Conservation (phyloP, 53 echinoderm and acorn worm species). For the Patiria pectinifera region DNA sequence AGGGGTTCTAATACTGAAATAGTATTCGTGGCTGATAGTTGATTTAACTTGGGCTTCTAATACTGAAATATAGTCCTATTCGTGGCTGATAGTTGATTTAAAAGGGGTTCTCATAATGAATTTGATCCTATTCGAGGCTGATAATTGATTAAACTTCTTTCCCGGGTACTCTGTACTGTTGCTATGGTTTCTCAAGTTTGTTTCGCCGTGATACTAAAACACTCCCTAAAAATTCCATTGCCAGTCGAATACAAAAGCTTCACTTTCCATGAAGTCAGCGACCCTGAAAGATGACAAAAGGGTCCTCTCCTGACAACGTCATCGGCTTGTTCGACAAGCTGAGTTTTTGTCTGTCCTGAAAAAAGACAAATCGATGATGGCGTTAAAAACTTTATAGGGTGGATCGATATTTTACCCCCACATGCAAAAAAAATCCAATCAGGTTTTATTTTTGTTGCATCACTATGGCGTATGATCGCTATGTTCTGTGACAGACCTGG, state of each 20-base stretch:
- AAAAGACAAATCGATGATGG: slow-evolving; percentile 10
- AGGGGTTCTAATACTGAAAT: too few species aligned
- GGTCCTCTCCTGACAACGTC: not conserved
- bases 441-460: not conserved
- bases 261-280: not conserved
- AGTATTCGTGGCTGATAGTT: too few species aligned
- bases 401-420: slow-evolving; percentile 14
- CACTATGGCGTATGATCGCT: not conserved
- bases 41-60: too few species aligned
- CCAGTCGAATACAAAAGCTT: not conserved
- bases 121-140: not conserved
- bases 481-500: not conserved
- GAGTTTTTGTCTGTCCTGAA: slow-evolving; percentile 9
- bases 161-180: not conserved
- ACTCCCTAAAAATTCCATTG: not conserved
- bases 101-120: too few species aligned
- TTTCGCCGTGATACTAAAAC: not conserved
- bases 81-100: too few species aligned
- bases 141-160: not conserved
- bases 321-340: slow-evolving; percentile 9
- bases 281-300: not conserved
- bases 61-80: too few species aligned
- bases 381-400: slow-evolving; percentile 17
- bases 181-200: not conserved
- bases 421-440: not conserved